These are phyloP conservation scores for Nebria brevicollis DNA, from an alignment of 2,888 invertebrate species.

Conservation along the genomic window DNA sequence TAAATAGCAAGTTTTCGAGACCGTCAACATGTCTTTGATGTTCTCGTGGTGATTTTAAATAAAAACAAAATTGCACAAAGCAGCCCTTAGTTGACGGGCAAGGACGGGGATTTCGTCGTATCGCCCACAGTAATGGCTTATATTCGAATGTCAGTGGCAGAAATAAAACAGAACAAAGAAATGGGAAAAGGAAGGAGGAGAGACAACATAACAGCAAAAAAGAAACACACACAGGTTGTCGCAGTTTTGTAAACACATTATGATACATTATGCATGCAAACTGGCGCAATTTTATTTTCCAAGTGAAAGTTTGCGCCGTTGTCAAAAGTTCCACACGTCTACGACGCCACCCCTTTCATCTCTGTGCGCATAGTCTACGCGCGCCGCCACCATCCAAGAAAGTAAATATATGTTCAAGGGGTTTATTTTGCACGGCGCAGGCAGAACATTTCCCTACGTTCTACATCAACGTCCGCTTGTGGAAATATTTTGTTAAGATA, in stretches of 20 bases:
- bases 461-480: constrained; percentile 15
- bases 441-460: constrained; percentile 32
- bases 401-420: constrained; percentile 46
- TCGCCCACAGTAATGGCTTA: constrained; percentile 26
- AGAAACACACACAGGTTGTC: constrained; percentile 40
- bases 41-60: constrained; percentile 1
- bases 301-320: constrained; percentile 45
- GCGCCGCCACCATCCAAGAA: constrained; percentile 32
- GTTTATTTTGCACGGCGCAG: constrained; percentile 24
- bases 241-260: constrained; percentile 48
- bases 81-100: not conserved
- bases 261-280: constrained; percentile 47
- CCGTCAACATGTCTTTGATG: not conserved
- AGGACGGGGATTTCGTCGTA: not conserved
- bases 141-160: constrained; percentile 30
- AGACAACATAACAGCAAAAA: constrained; percentile 8
- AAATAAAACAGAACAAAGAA: constrained; percentile 39
- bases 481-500: constrained; percentile 47
- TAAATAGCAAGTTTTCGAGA: not conserved
- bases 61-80: not conserved
- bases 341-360: not conserved
- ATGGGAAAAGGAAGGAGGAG: constrained; percentile 21
- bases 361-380: not conserved
- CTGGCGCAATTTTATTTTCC: constrained; percentile 46
- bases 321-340: constrained; percentile 42